Percentiles rank a stretch among this genome's conserved stretches.
phyloP scores from a whole-genome alignment of 2,113 vertebrate species.

The Ictalurus punctatus region DNA sequence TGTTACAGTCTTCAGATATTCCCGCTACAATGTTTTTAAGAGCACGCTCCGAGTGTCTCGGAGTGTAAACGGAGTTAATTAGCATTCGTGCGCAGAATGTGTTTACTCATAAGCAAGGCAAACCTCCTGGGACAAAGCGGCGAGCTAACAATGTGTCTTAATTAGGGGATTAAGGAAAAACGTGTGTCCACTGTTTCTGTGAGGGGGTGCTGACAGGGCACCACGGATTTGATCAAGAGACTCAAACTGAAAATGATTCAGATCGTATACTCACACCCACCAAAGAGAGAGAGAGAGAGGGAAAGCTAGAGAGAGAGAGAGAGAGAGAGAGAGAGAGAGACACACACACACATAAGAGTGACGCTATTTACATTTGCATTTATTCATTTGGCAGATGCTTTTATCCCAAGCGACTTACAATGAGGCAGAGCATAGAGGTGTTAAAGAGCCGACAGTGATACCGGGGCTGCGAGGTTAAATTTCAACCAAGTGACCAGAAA shows the following conservation, averaged over 20 bases:
- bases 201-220: slow-evolving; percentile 35
- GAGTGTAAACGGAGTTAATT: slow-evolving; percentile 59
- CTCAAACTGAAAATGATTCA: slow-evolving; percentile 15
- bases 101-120: slow-evolving; percentile 58
- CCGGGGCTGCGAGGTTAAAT: neutral
- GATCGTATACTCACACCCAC: neutral
- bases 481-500: neutral
- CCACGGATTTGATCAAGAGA: slow-evolving; percentile 37
- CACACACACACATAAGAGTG: neutral
- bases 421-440: neutral
- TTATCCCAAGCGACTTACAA: slow-evolving; percentile 7
- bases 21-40: slow-evolving; percentile 19
- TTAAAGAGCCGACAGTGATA: slow-evolving; percentile 20
- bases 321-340: neutral
- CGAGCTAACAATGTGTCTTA: slow-evolving; percentile 55
- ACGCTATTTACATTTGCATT: slow-evolving; percentile 19
- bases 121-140: slow-evolving; percentile 46
- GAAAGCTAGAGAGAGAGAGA: neutral
- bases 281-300: neutral
- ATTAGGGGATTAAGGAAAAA: slow-evolving; percentile 54
- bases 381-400: slow-evolving; percentile 23
- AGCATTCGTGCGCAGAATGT: slow-evolving; percentile 51
- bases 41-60: slow-evolving; percentile 33
- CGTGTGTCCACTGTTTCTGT: slow-evolving; percentile 29
- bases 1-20: slow-evolving; percentile 18